Evolutionary conservation across 2,797 vertebrate species (phyloP).

Genomic region (Champsocephalus esox): DNA sequence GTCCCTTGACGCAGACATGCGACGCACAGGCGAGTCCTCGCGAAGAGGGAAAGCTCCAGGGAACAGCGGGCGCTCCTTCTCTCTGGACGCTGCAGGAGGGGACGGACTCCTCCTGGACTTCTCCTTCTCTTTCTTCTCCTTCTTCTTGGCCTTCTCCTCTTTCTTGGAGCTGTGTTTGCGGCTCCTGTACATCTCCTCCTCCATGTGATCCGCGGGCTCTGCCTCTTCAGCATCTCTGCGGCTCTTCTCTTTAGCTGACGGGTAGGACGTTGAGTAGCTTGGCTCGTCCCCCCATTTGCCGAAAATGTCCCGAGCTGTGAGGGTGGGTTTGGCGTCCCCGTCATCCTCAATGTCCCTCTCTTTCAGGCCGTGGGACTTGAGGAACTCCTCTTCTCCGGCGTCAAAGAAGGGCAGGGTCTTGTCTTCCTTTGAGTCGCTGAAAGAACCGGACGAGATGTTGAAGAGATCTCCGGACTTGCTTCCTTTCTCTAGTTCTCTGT

Average conservation of each 20-base stretch:
- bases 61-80: conserved; percentile 85
- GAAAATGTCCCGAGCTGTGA: conserved; percentile 88
- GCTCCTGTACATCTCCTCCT: conserved; percentile 90
- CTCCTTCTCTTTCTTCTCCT: conserved; percentile 86
- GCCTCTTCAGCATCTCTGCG: conserved; percentile 85
- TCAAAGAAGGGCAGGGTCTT: conserved; percentile 89
- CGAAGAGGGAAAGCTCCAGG: conserved; percentile 80
- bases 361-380: conserved; percentile 88
- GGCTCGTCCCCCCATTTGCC: conserved; percentile 95
- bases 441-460: conserved; percentile 80
- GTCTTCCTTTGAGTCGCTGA: conserved; percentile 85
- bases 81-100: conserved; percentile 81
- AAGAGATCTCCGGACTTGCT: conserved; percentile 87
- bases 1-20: conserved; percentile 88
- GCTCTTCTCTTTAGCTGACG: conserved; percentile 87
- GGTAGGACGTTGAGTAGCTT: conserved; percentile 78
- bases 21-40: conserved; percentile 79
- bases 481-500: conserved; percentile 88
- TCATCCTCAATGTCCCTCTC: conserved; percentile 89
- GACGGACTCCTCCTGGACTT: conserved; percentile 87
- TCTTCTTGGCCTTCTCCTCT: conserved; percentile 89
- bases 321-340: conserved; percentile 82
- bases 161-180: conserved; percentile 92
- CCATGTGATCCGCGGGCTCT: conserved; percentile 85
- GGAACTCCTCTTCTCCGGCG: conserved; percentile 91